These are phyloP conservation scores for Acronicta psi DNA, from an alignment of 2,888 invertebrate genomes.

Conservation along the genomic window DNA sequence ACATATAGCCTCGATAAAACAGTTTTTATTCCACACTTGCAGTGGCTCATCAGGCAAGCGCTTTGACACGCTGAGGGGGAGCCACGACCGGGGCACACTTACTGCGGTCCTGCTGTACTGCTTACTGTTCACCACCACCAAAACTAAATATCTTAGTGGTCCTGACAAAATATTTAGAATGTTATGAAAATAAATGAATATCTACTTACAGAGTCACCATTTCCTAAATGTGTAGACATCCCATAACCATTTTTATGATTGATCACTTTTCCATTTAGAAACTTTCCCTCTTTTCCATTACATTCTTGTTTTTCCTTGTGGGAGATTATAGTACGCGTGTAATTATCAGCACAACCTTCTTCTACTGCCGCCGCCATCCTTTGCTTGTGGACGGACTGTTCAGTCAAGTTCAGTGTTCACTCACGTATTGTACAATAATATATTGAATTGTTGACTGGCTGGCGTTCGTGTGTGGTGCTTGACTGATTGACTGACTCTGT, in stretches of 20 bases:
- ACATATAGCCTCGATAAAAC: too few species aligned
- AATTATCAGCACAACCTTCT: conserved; percentile 60
- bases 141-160: conserved; percentile 10
- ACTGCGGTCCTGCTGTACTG: too few species aligned
- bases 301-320: conserved; percentile 61
- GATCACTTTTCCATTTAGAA: conserved; percentile 70
- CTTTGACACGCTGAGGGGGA: neutral
- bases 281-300: conserved; percentile 62
- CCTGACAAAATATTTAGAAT: conserved; percentile 19
- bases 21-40: neutral
- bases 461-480: too few species aligned
- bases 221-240: conserved; percentile 63
- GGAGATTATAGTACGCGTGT: conserved; percentile 48
- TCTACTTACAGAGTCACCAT: conserved; percentile 77
- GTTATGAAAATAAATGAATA: conserved; percentile 60
- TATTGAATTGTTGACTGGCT: too few species aligned
- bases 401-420: too few species aligned
- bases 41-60: conserved; percentile 4
- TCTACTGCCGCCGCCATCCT: conserved; percentile 74
- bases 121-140: neutral
- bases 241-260: conserved; percentile 73
- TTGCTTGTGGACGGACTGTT: conserved; percentile 8
- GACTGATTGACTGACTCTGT: too few species aligned
- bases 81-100: neutral
- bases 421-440: too few species aligned